Percentiles rank a stretch among this genome's conserved stretches.
Evolutionary conservation across 2,797 vertebrate genomes (phyloP).

Genomic region (Falco columbarius): DNA sequence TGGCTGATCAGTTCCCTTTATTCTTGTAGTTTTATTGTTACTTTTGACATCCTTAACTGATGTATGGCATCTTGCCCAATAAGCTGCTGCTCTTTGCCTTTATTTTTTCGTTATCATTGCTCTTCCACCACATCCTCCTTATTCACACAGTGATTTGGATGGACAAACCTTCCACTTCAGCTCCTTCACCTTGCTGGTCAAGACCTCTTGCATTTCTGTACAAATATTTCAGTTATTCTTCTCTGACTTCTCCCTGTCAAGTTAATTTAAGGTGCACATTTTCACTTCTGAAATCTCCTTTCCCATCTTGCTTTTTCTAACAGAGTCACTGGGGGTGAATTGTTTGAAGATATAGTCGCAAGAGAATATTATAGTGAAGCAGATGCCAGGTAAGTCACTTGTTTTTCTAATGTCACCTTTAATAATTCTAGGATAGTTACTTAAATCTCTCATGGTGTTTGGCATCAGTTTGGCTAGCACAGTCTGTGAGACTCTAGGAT

Average conservation of each 20-base stretch:
- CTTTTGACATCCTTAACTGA: not conserved
- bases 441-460: slow-evolving; percentile 22
- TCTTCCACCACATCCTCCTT: not conserved
- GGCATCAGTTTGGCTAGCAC: slow-evolving; percentile 40
- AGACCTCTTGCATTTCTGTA: not conserved
- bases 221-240: not conserved
- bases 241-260: not conserved
- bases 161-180: not conserved
- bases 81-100: not conserved
- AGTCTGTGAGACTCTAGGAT: not conserved
- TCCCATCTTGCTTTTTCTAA: slow-evolving; percentile 23
- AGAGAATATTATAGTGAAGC: slow-evolving; percentile 98
- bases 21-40: not conserved
- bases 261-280: not conserved
- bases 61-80: not conserved
- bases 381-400: slow-evolving; percentile 92
- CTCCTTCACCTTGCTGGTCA: not conserved
- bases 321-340: slow-evolving; percentile 96
- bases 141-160: not conserved
- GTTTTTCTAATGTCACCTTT: not conserved
- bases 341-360: slow-evolving; percentile 98
- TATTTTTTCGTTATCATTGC: not conserved
- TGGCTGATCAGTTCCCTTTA: not conserved
- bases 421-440: not conserved
- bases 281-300: slow-evolving; percentile 2